Evolutionary conservation across 2,113 vertebrate species (phyloP), one percentile per base, ranked within the genome.

Genomic region (Raja brachyura): DNA sequence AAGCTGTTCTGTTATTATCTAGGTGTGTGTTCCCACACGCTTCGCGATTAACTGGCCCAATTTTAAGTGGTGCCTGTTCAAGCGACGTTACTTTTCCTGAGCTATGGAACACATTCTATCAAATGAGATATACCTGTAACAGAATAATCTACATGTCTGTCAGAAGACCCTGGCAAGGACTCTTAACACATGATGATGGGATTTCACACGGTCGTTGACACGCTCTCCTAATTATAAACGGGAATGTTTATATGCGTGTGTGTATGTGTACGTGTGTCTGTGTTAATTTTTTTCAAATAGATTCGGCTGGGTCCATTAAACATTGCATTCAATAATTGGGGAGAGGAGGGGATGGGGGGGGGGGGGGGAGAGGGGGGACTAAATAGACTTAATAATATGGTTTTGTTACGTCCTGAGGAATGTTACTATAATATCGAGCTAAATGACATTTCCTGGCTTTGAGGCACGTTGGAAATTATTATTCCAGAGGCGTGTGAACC

Each of bases 391-490:
- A 28, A 3, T 5, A 8, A 88, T 88, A 5, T 28, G 10, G 25
- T 9, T 10, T 20, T 16, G 63, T 39, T 68, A 39, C 4, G 25
- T 18, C 22, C 59, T 11, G 10, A 33, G 7, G 39, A 90, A 7
- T 70, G 18, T 66, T 11, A 14, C 18, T 20, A 22, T 22, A 48
- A 70, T 28, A 2, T 48, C 11, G 68, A 39, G 9, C 63, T 33
- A 39, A n/a, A 22, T 25, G 28, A 16, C 59, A 68, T 39, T 88
- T 88, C 2, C 33, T 74, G 70, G 90, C 31, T 74, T 28, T 54
- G 90, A 92, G 22, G 68, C 90, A 73, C 5, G 39, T 92, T 74
- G 73, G 63, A 22, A 48, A 73, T 92, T 92, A 92, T 70, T 74
- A 92, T 92, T 92, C 90, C 68, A 92, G 33, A 18, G 48, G 22